phyloP scores from a whole-genome alignment of 2,888 invertebrate genomes.

The Gortyna flavago region DNA sequence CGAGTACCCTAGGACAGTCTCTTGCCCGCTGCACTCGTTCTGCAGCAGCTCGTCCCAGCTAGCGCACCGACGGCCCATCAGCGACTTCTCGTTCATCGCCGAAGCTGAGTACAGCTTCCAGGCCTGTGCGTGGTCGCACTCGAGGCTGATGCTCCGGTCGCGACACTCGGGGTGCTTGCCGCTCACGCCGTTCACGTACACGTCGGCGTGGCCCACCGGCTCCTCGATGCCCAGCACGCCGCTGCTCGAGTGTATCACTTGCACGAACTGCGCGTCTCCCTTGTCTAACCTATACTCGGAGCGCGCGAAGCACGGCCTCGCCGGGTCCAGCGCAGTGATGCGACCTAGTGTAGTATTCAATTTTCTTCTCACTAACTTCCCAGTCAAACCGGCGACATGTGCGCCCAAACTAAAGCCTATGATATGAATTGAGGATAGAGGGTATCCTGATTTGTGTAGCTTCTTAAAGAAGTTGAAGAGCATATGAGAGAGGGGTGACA shows the following conservation, averaged over 20 bases:
- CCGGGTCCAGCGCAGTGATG: constrained; percentile 85
- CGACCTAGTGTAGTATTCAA: constrained; percentile 74
- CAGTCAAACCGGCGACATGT: constrained; percentile 90
- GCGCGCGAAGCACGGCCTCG: constrained; percentile 81
- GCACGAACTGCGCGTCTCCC: constrained; percentile 81
- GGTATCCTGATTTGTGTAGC: constrained; percentile 75
- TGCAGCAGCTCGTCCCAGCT: constrained; percentile 75
- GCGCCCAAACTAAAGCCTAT: constrained; percentile 92
- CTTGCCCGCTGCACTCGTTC: constrained; percentile 75
- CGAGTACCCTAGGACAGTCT: constrained; percentile 75
- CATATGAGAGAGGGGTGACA: constrained; percentile 76
- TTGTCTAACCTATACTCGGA: constrained; percentile 73
- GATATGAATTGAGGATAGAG: constrained; percentile 87
- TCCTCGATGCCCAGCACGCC: constrained; percentile 82
- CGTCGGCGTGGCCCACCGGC: constrained; percentile 82
- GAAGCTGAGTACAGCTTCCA: constrained; percentile 82
- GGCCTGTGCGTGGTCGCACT: constrained; percentile 84
- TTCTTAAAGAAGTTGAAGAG: constrained; percentile 76
- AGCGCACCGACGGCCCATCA: constrained; percentile 75
- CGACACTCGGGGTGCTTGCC: constrained; percentile 82
- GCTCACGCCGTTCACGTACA: constrained; percentile 83
- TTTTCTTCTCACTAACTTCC: constrained; percentile 76
- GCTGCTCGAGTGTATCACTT: constrained; percentile 83
- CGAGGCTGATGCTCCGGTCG: constrained; percentile 76
- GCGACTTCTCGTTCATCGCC: constrained; percentile 66